Base-by-base conservation (phyloP, 2,113 vertebrate species). In the Cairina moschata region DNA sequence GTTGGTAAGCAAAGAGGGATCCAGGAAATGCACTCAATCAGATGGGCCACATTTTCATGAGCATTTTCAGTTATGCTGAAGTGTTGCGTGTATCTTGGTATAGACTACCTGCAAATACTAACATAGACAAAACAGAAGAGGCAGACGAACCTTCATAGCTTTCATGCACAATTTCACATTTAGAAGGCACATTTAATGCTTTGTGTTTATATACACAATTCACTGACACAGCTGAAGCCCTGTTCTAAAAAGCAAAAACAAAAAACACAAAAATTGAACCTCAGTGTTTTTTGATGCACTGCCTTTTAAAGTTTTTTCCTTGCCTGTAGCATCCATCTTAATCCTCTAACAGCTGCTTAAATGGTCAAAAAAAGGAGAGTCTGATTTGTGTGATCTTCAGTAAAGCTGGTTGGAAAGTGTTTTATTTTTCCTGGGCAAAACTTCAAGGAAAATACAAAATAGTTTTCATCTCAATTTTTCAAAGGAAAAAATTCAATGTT, bases 361-460 rank as follows among this genome's bases (percentile, higher is more conserved):
- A 86, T 63, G 55, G 92, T 83, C 3, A 74, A 76, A 86, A 42
- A 77, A 42, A 65, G 4, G 8, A 13, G 6, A 46, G 20, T 9
- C 29, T 46, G 8, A 82, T 59, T 91, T 91, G 50, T 21, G 52
- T 56, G 54, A 92, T 87, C 55, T 95, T 94, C 75, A 62, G 48
- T 69, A 85, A 50, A 85, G 67, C 67, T 91, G 71, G 21, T 38
- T 96, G 89, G 90, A 96, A 96, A 95, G 59, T 50, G 62, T 63
- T 92, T 79, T 69, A 68, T 85, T 96, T 97, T 96, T 95, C 91
- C 93, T 93, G 84, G 96, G 84, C 93, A 95, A 95, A 92, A 91
- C 84, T 92, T 96, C 93, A 92, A 32, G 79, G 63, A 94, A 96
- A 97, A 92, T 50, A 90, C 46, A 82, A 94, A 92, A 90, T 62